Conservation (phyloP, 2,888 invertebrate species). For the Poecilobothrus nobilitatus region DNA sequence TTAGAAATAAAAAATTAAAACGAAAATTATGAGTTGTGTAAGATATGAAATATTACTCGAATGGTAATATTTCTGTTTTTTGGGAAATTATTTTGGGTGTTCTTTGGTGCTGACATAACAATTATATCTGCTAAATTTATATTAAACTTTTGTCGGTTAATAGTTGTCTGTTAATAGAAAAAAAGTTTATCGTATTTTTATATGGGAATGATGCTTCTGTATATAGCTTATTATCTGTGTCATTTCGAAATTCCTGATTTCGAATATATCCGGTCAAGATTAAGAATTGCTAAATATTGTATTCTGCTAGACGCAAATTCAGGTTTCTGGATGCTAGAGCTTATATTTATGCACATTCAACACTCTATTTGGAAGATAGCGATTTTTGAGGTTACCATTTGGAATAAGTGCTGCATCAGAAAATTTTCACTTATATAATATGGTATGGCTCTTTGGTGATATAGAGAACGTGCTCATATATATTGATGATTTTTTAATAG, state of each 20-base stretch:
- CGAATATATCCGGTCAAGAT: slow-evolving; percentile 24
- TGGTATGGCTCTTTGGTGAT: slow-evolving; percentile 17
- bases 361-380: slow-evolving; percentile 26
- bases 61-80: too few species aligned
- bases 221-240: slow-evolving; percentile 20
- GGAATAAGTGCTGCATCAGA: slow-evolving; percentile 27
- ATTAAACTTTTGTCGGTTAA: too few species aligned
- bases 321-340: slow-evolving; percentile 15
- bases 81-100: too few species aligned
- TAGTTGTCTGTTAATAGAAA: too few species aligned
- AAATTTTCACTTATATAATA: slow-evolving; percentile 24
- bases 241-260: slow-evolving; percentile 24
- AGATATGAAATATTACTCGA: too few species aligned
- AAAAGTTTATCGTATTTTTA: too few species aligned
- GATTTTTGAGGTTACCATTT: too few species aligned
- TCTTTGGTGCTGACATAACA: too few species aligned
- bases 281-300: slow-evolving; percentile 24
- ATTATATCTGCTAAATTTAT: too few species aligned
- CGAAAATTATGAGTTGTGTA: too few species aligned
- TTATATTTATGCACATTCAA: slow-evolving; percentile 1
- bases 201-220: too few species aligned
- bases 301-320: slow-evolving; percentile 25
- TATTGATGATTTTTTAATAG: slow-evolving; percentile 16
- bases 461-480: slow-evolving; percentile 16
- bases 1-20: too few species aligned